Evolutionary conservation across 2,888 invertebrate species (phyloP), one percentile per base, ranked within the genome.

Genomic region (Euphydryas editha): DNA sequence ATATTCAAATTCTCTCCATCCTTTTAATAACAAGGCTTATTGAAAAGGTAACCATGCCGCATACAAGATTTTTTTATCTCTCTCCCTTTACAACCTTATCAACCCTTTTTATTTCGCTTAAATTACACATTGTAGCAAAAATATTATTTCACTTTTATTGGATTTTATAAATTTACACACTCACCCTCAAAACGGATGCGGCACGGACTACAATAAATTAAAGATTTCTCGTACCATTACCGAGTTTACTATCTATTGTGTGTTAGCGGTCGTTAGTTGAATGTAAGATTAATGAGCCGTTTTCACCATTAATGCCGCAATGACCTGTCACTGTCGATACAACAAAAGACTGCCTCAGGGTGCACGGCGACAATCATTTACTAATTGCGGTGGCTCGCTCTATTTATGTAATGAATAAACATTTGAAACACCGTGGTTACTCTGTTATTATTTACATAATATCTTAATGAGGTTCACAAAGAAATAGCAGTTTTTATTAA

Each of bases 231-330:
- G 78, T 36, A 76, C 85, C 87, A 87, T 90, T 89, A 89, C 83
- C 82, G 78, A 81, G 82, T 83, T 87, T 84, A 80, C 84, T 79
- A 82, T 76, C 87, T 88, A 85, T 77, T 80, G 74, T 77, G 69
- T 65, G 68, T 73, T 70, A 78, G 78, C 73, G 77, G 80, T 71
- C 75, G 78, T 80, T 84, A 82, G 84, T 84, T 87, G 88, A 88
- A 87, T 86, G 82, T 82, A 88, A 88, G 90, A 90, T 90, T 90
- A 88, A 91, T 90, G 90, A 84, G 76, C 73, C 75, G 69, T 73
- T 78, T 76, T 78, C 77, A 76, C 78, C 82, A 84, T 84, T 84
- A 81, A 80, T 75, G 76, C 78, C 75, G 74, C 81, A 79, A 84
- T 85, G 82, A 78, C 82, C 81, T 82, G 85, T 84, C 85, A 81